phyloP scores from a whole-genome alignment of 2,888 invertebrate species.

The Clostera curtula region DNA sequence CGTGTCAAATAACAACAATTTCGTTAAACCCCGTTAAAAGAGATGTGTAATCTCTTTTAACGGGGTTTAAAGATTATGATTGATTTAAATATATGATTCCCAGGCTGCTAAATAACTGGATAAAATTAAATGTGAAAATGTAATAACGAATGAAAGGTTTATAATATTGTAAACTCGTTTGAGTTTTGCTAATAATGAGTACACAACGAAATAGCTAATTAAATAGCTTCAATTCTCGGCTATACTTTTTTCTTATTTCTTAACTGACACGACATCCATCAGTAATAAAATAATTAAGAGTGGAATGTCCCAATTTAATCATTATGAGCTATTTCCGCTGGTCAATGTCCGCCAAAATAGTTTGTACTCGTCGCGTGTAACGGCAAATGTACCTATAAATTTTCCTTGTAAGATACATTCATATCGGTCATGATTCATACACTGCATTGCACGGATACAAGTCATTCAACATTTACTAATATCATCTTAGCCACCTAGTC shows the following conservation, averaged over 20 bases:
- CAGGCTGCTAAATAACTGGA: neutral
- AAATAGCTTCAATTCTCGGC: conserved; percentile 35
- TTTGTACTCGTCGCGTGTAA: no score
- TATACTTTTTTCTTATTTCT: conserved; percentile 40
- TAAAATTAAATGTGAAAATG: neutral
- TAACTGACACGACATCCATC: conserved; percentile 42
- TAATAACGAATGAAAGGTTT: conserved; percentile 8
- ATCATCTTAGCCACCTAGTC: no score
- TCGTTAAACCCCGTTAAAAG: no score
- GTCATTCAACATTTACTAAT: no score
- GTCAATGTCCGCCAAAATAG: conserved; percentile 31
- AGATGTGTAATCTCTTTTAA: no score
- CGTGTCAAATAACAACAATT: no score
- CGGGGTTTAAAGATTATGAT: no score
- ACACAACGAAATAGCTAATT: conserved; percentile 32
- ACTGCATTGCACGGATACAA: no score
- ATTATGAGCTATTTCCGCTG: conserved; percentile 62
- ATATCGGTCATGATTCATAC: no score
- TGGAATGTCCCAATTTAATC: conserved; percentile 60
- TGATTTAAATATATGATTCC: no score
- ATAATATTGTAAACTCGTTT: conserved; percentile 28
- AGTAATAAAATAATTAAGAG: conserved; percentile 56
- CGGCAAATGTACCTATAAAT: no score
- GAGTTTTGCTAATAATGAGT: conserved; percentile 25
- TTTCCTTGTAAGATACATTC: no score